These are phyloP conservation scores for Athetis lepigone DNA, from an alignment of 2,888 invertebrate species.

Conservation along the genomic window DNA sequence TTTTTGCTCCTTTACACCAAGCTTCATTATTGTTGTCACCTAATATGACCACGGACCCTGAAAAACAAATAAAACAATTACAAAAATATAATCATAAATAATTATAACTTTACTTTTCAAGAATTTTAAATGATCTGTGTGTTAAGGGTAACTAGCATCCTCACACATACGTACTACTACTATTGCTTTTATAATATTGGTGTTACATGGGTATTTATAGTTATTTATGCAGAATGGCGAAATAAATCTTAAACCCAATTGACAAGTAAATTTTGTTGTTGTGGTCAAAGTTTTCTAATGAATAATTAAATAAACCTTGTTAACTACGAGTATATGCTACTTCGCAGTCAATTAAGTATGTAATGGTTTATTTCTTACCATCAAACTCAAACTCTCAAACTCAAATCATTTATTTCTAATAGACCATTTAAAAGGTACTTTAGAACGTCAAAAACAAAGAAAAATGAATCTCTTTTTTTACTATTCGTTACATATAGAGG, in stretches of 20 bases:
- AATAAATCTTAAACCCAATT: constrained; percentile 5
- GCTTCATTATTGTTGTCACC: not conserved
- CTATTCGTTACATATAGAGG: no score
- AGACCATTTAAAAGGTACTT: no score
- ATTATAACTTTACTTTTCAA: not conserved
- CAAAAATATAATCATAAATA: not conserved
- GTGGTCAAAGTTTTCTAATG: constrained; percentile 4
- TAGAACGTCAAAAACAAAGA: no score
- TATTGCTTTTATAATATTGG: no score
- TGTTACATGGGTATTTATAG: no score
- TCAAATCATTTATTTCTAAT: no score
- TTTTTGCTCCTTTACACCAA: not conserved
- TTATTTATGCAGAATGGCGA: constrained; percentile 4
- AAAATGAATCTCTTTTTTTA: no score
- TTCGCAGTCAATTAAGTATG: not conserved
- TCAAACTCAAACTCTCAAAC: no score
- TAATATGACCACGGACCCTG: not conserved
- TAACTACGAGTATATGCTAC: not conserved
- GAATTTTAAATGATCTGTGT: not conserved
- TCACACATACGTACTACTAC: not conserved
- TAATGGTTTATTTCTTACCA: constrained; percentile 1
- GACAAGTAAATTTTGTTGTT: not conserved
- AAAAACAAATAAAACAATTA: not conserved
- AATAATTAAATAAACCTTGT: constrained; percentile 4
- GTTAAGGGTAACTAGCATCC: no score